A percentile compares a stretch with the other conserved stretches of the same genome.
Conservation (phyloP, 1,140 invertebrate genomes). For the Polyergus mexicanus region DNA sequence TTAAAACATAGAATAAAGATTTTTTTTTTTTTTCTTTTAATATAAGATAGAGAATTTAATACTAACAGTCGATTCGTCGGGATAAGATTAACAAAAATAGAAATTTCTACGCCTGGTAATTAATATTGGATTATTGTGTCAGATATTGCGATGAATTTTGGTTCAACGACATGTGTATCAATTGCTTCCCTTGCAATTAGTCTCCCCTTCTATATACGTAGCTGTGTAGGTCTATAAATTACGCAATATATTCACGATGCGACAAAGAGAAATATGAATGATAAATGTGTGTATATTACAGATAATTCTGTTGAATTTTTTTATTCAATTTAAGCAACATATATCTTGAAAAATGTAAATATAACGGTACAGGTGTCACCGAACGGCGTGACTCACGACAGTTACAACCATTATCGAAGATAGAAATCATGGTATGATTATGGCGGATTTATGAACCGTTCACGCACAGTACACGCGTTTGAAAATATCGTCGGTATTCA, state of each 20-base stretch:
- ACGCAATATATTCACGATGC: background rate
- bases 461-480: background rate
- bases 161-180: background rate
- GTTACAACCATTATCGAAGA: background rate
- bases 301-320: slow-evolving; percentile 11
- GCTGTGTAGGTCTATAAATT: background rate
- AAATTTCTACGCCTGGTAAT: background rate
- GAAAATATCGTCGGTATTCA: background rate
- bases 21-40: background rate
- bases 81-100: background rate
- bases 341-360: slow-evolving; percentile 17
- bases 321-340: background rate
- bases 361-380: slow-evolving; percentile 24
- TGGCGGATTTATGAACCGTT: background rate
- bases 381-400: slow-evolving; percentile 35
- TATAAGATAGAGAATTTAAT: background rate
- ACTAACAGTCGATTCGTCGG: too few relatives aligned
- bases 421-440: slow-evolving; percentile 31
- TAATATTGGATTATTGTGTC: slow-evolving; percentile 1
- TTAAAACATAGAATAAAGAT: background rate
- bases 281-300: background rate
- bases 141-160: background rate
- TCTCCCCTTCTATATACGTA: background rate
- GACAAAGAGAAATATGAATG: background rate
- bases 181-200: too few relatives aligned